A percentile compares a stretch with the other conserved stretches of the same genome.
Evolutionary conservation across 1,140 invertebrate species (phyloP).

Genomic region (Cotesia typhae): DNA sequence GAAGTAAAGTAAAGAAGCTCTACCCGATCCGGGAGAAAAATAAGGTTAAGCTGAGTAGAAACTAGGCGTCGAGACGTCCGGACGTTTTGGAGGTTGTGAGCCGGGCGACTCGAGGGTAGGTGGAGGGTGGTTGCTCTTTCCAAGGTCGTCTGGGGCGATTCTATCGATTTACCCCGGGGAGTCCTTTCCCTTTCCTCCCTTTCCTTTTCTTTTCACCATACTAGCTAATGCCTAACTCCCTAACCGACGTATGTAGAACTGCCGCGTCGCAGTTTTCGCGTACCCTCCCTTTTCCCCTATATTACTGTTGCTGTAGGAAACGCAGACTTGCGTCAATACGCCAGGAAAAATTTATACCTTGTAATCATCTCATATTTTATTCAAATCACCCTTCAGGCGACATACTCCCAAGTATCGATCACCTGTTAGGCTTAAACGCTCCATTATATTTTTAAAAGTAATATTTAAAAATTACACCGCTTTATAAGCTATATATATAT

Average conservation of each 20-base stretch:
- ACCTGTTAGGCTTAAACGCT: too few species aligned
- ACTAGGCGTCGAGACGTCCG: conserved; percentile 34
- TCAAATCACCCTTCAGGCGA: not conserved
- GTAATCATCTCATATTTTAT: conserved; percentile 1
- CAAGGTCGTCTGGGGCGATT: conserved; percentile 61
- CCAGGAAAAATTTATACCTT: conserved; percentile 3
- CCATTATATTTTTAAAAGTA: too few species aligned
- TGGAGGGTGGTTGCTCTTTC: conserved; percentile 34
- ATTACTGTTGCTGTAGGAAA: not conserved
- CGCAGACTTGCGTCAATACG: conserved; percentile 1
- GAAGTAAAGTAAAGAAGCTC: not conserved
- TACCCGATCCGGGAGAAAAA: not conserved
- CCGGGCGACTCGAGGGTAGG: conserved; percentile 27
- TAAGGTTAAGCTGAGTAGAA: not conserved
- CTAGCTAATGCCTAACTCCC: not conserved
- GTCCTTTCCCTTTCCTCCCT: conserved; percentile 24
- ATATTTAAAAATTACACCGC: too few species aligned
- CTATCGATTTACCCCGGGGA: conserved; percentile 54
- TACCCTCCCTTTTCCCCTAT: not conserved
- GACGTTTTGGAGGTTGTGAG: conserved; percentile 50
- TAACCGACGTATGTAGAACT: not conserved
- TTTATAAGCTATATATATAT: too few species aligned
- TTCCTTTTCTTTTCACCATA: conserved; percentile 3
- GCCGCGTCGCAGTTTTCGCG: not conserved
- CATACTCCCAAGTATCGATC: too few species aligned